These are phyloP conservation scores for Pseudanteris insignis DNA, from an alignment of 2,888 invertebrate species.

Conservation along the genomic window DNA sequence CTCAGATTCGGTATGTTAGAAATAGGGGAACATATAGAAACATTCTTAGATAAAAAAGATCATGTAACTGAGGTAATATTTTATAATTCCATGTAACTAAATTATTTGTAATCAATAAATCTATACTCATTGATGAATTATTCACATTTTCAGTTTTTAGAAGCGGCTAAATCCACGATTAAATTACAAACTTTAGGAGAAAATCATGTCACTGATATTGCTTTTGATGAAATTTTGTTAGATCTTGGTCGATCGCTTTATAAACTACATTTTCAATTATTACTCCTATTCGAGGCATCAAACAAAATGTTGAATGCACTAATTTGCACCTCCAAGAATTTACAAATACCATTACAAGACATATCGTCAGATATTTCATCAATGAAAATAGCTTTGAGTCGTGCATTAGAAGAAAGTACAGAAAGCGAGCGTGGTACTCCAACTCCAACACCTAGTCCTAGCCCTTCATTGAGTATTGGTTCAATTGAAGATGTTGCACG, in stretches of 20 bases:
- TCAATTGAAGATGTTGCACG: slow-evolving; percentile 62
- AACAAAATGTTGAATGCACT: slow-evolving; percentile 82
- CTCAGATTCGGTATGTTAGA: slow-evolving; percentile 90
- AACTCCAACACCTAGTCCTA: slow-evolving; percentile 72
- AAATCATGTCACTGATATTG: slow-evolving; percentile 69
- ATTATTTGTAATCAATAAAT: no score
- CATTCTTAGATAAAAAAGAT: slow-evolving; percentile 90
- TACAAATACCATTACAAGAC: slow-evolving; percentile 73
- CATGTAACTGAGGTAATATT: slow-evolving; percentile 80
- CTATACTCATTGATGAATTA: no score
- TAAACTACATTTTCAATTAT: slow-evolving; percentile 90
- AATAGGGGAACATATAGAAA: slow-evolving; percentile 94
- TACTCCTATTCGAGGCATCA: slow-evolving; percentile 87
- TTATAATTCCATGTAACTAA: no score
- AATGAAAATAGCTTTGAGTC: slow-evolving; percentile 71
- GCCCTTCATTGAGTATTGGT: slow-evolving; percentile 66
- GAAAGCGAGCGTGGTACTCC: slow-evolving; percentile 74
- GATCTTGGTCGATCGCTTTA: slow-evolving; percentile 89
- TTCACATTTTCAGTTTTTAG: slow-evolving; percentile 77
- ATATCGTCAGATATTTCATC: slow-evolving; percentile 72
- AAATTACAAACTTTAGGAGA: slow-evolving; percentile 80
- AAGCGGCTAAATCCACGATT: slow-evolving; percentile 82
- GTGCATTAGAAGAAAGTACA: slow-evolving; percentile 72
- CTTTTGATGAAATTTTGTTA: slow-evolving; percentile 76
- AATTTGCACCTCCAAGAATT: slow-evolving; percentile 70